Base-by-base conservation (phyloP, 2,888 invertebrate species). In the Phytoseiulus persimilis region DNA sequence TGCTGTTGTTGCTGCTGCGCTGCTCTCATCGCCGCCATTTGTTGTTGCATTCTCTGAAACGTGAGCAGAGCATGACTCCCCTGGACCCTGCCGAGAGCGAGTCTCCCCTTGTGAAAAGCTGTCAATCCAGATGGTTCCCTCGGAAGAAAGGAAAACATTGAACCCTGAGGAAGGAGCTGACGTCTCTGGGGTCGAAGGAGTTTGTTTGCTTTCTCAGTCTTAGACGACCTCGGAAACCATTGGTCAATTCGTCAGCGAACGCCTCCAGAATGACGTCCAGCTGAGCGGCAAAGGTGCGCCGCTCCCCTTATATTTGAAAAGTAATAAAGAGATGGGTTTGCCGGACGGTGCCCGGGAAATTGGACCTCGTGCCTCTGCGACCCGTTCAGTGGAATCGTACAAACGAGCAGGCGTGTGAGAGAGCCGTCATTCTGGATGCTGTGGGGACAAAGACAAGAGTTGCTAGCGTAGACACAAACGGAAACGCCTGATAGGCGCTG, bases 11-110 rank as follows among this genome's bases (percentile, higher is more conserved):
- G 90, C 14, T 83, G 90, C 14, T 83, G 90, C n/a, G 46, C 28
- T 9, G 90, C 83, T 31, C 46, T 31, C 83, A 83, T 87, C 5
- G 89, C 89, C 28, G 65, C 89, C 89, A 89, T 89, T 39, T 90
- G 90, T 31, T 90, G 90, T 83, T 90, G 90, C 87, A 87, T 87
- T 45, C 87, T 87, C 87, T 87, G 65, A 2, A 28, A 65, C 2
- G 1, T 14, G 1, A 65, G 18, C 65, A 23, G 65, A 65, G 9
- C 28, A 23, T 65, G 5, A 65, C 65, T 65, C 28, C 18, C 46
- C n/a, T n/a, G n/a, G n/a, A n/a, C n/a, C n/a, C n/a, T n/a, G n/a
- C n/a, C n/a, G n/a, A n/a, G n/a, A n/a, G n/a, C n/a, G n/a, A n/a
- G n/a, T n/a, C 46, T 46, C 46, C 46, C 9, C 14, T 46, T 14